Evolutionary conservation across 2,113 vertebrate genomes (phyloP).

Genomic region (Sinocyclocheilus rhinocerous): DNA sequence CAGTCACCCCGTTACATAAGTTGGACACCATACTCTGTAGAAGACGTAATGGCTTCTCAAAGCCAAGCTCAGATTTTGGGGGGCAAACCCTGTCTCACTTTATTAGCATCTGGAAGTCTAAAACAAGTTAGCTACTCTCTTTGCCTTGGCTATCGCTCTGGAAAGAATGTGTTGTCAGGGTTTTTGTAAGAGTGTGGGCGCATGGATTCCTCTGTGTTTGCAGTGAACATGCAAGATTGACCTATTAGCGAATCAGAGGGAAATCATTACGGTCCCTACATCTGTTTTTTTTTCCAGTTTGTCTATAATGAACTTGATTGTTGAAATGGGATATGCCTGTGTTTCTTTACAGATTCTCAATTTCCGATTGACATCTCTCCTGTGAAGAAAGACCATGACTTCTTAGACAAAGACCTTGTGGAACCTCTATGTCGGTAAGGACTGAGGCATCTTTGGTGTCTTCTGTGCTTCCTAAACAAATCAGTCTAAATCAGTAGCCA

Average conservation of each 20-base stretch:
- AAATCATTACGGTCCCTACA: not conserved
- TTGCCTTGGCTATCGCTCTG: conserved; percentile 50
- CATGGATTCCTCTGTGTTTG: conserved; percentile 45
- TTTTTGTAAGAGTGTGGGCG: conserved; percentile 14
- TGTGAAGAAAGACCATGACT: conserved; percentile 97
- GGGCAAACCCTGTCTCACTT: conserved; percentile 63
- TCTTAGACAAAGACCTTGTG: conserved; percentile 97
- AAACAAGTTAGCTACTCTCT: conserved; percentile 59
- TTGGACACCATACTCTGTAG: conserved; percentile 58
- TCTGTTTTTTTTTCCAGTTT: conserved; percentile 1
- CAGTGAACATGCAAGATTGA: conserved; percentile 37
- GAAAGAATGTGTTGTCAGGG: conserved; percentile 62
- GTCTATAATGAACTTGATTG: not conserved
- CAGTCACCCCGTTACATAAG: conserved; percentile 70
- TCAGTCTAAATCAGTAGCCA: not conserved
- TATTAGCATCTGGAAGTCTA: conserved; percentile 64
- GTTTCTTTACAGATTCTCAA: conserved; percentile 83
- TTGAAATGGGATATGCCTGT: conserved; percentile 26
- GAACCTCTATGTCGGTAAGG: conserved; percentile 96
- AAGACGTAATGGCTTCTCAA: conserved; percentile 69
- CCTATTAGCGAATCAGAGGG: conserved; percentile 20
- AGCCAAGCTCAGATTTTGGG: conserved; percentile 59
- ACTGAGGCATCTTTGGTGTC: not conserved
- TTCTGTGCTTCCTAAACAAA: not conserved
- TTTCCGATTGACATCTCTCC: conserved; percentile 94